Percentiles rank a stretch among this genome's conserved stretches.
Conservation (phyloP, 2,113 vertebrate genomes). For the Pelecanoides urinatrix region DNA sequence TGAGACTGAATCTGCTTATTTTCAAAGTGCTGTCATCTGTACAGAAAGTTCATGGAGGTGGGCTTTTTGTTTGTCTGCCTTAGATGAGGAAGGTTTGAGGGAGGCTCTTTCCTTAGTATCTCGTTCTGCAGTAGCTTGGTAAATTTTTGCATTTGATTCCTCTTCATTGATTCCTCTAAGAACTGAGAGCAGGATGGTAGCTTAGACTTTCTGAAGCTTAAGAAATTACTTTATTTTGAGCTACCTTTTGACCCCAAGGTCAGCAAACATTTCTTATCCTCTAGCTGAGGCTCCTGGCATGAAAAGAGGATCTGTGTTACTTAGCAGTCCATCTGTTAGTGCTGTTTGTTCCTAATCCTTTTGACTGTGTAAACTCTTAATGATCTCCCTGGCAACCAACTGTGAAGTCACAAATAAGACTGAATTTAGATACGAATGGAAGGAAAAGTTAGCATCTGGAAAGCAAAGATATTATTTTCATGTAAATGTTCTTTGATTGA, state of each 20-base stretch:
- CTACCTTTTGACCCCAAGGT: neutral
- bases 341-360: slow-evolving; percentile 9
- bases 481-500: neutral
- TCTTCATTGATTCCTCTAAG: neutral
- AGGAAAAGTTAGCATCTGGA: neutral
- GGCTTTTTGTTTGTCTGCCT: neutral
- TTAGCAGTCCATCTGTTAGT: slow-evolving; percentile 46
- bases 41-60: neutral
- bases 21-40: neutral
- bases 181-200: neutral
- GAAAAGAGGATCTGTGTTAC: slow-evolving; percentile 19
- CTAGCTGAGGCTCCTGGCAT: neutral
- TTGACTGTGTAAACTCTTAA: neutral
- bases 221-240: neutral
- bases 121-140: neutral
- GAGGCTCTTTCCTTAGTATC: neutral
- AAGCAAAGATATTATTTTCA: neutral
- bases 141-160: neutral
- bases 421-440: neutral
- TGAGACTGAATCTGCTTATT: neutral
- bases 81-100: neutral
- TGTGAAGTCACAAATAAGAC: neutral
- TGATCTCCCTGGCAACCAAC: neutral
- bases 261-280: neutral
- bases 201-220: neutral